Evolutionary conservation across 2,797 vertebrate genomes (phyloP).

Genomic region (Aulostomus chinensis): DNA sequence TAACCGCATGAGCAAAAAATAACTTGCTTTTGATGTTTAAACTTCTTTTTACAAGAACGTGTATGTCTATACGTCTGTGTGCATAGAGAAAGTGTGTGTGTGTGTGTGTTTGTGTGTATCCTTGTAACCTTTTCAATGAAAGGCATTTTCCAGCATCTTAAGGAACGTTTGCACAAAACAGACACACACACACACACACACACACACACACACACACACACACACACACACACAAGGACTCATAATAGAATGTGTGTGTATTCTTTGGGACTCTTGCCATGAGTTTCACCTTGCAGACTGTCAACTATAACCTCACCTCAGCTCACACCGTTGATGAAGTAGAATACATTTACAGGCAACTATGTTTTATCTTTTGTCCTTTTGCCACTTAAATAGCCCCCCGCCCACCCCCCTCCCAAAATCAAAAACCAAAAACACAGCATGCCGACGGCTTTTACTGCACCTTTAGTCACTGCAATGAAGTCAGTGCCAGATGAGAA

Average conservation of each 20-base stretch:
- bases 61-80: too few relatives aligned
- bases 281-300: constrained; percentile 58
- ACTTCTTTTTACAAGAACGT: too few relatives aligned
- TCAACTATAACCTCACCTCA: constrained; percentile 39
- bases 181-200: constrained; percentile 23
- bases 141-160: constrained; percentile 21
- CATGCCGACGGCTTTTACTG: constrained; percentile 30
- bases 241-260: constrained; percentile 46
- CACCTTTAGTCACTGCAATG: constrained; percentile 39
- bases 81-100: background rate
- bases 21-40: background rate
- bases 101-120: background rate
- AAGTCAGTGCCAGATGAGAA: constrained; percentile 40
- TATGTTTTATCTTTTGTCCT: constrained; percentile 30
- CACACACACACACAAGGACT: constrained; percentile 27
- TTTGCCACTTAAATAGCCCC: constrained; percentile 25
- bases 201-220: constrained; percentile 15
- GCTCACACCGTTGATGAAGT: constrained; percentile 40
- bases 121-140: constrained; percentile 32
- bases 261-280: constrained; percentile 53
- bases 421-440: constrained; percentile 5
- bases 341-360: constrained; percentile 42
- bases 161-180: too few relatives aligned
- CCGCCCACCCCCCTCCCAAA: too few relatives aligned
- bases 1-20: constrained; percentile 2